A percentile compares a stretch with the other conserved stretches of the same genome.
These are phyloP conservation scores for Cynocephalus volans DNA, from an alignment of 2,113 vertebrate genomes.

Conservation along the genomic window DNA sequence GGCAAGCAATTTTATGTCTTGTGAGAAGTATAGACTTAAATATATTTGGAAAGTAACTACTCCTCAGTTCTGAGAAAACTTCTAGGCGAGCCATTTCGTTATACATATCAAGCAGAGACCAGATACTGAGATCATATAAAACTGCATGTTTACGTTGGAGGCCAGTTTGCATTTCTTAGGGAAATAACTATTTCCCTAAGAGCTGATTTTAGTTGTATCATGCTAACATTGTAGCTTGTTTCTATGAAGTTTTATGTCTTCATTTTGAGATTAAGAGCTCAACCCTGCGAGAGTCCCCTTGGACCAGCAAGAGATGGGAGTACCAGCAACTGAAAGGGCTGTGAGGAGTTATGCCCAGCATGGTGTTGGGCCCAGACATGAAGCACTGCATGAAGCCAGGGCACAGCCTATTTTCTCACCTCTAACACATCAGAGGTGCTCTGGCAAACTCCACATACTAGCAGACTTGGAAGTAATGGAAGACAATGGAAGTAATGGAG, in stretches of 20 bases:
- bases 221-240: background rate
- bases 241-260: slow-evolving; percentile 14
- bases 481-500: no score
- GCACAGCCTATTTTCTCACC: background rate
- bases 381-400: background rate
- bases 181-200: background rate
- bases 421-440: background rate
- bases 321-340: background rate
- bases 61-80: slow-evolving; percentile 21
- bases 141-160: background rate
- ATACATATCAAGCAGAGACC: background rate
- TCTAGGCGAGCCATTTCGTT: background rate
- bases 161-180: background rate
- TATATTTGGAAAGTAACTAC: background rate
- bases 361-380: background rate
- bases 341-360: background rate
- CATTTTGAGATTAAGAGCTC: slow-evolving; percentile 48
- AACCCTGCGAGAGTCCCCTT: background rate
- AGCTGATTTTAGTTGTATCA: background rate
- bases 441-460: background rate
- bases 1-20: background rate
- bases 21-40: background rate
- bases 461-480: background rate
- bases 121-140: background rate
- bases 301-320: background rate